These are phyloP conservation scores for Sternarchorhynchus goeldii DNA, from an alignment of 2,797 vertebrate genomes.

Conservation along the genomic window DNA sequence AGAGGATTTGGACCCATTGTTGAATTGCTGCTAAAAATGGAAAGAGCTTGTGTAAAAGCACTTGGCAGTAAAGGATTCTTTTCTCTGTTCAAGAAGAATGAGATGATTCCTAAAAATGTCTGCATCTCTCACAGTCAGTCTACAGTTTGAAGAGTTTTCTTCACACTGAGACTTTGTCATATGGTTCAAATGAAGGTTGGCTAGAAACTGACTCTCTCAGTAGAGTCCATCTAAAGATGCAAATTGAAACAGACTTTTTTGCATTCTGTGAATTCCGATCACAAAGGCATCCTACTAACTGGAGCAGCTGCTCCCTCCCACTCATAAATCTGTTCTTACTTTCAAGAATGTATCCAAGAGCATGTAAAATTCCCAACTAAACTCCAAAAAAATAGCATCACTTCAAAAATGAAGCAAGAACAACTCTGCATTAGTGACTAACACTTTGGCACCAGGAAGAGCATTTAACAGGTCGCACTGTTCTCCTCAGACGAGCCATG, in stretches of 20 bases:
- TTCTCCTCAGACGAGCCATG: constrained; percentile 31
- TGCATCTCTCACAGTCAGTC: not conserved
- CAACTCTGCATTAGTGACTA: not conserved
- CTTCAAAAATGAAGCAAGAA: too few relatives aligned
- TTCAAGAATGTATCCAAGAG: too few relatives aligned
- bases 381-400: too few relatives aligned
- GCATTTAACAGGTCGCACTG: constrained; percentile 21
- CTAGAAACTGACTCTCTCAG: too few relatives aligned
- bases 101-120: constrained; percentile 19
- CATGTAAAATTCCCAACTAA: too few relatives aligned
- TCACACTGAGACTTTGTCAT: not conserved
- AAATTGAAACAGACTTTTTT: not conserved
- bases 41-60: constrained; percentile 39
- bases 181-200: not conserved
- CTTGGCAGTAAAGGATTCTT: constrained; percentile 21
- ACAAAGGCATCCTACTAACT: not conserved
- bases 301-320: not conserved
- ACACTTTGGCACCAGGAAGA: not conserved
- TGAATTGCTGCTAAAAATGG: constrained; percentile 26
- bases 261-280: not conserved
- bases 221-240: too few relatives aligned
- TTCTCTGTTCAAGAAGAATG: constrained; percentile 31
- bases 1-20: constrained; percentile 50
- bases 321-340: too few relatives aligned
- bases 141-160: constrained; percentile 3